phyloP scores from a whole-genome alignment of 2,113 vertebrate species.

The Heptranchias perlo region DNA sequence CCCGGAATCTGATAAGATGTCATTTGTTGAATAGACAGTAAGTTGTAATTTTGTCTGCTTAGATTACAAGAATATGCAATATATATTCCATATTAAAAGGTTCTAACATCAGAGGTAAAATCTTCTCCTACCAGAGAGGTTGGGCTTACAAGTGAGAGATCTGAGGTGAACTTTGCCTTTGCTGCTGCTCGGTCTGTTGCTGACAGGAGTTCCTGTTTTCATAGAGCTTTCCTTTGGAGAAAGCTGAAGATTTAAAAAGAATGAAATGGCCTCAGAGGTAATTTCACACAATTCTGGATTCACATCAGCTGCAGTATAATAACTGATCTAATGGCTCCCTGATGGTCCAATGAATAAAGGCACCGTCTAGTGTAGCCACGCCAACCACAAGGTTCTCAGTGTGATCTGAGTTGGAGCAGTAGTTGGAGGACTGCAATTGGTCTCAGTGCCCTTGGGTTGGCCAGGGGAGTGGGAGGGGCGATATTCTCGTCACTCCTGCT shows the following conservation, averaged over 20 bases:
- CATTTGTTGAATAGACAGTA: not conserved
- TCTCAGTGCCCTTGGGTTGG: not conserved
- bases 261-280: not conserved
- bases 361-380: not conserved
- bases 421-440: not conserved
- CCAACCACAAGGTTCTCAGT: not conserved
- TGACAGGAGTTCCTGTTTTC: not conserved
- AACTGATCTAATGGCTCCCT: not conserved
- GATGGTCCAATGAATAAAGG: not conserved
- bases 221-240: not conserved
- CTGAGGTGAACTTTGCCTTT: not conserved
- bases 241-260: not conserved
- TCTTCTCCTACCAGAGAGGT: not conserved
- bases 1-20: not conserved
- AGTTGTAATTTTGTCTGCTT: not conserved
- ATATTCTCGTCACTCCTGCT: not conserved
- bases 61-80: not conserved
- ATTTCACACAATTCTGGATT: not conserved
- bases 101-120: not conserved
- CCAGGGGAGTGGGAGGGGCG: not conserved
- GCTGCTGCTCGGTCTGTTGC: not conserved
- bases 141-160: not conserved
- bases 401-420: not conserved
- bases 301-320: not conserved
- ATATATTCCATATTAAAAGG: not conserved